These are phyloP conservation scores for Caenorhabditis sp. DNA, from an alignment of 2,888 invertebrate species.

Conservation along the genomic window DNA sequence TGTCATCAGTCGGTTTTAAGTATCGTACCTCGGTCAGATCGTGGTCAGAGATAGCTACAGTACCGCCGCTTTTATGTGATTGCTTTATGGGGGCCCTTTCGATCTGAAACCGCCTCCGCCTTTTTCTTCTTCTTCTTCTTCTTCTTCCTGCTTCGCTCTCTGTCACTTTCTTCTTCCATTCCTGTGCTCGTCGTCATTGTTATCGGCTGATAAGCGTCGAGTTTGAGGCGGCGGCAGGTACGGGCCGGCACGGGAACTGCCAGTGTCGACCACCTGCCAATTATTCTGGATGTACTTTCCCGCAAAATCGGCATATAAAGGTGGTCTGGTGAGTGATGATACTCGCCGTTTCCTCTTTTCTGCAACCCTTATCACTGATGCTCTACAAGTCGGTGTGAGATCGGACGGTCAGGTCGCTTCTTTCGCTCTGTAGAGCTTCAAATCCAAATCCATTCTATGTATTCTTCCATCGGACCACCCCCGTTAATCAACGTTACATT, in stretches of 20 bases:
- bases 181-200: conserved; percentile 23
- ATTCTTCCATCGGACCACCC: conserved; percentile 4
- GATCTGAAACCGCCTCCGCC: conserved; percentile 1
- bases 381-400: background rate
- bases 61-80: conserved; percentile 43
- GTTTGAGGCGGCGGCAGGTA: conserved; percentile 40
- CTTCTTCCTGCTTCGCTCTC: too few species aligned
- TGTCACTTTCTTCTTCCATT: conserved; percentile 18
- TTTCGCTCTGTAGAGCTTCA: too few species aligned
- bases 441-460: too few species aligned
- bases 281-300: conserved; percentile 50
- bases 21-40: conserved; percentile 25
- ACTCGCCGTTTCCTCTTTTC: conserved; percentile 24
- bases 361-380: background rate
- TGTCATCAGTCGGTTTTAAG: conserved; percentile 36
- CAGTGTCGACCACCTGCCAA: conserved; percentile 49
- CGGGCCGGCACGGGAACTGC: conserved; percentile 44
- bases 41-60: conserved; percentile 51
- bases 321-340: conserved; percentile 37
- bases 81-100: conserved; percentile 31
- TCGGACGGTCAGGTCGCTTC: background rate
- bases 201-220: conserved; percentile 29
- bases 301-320: conserved; percentile 38
- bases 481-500: conserved; percentile 27
- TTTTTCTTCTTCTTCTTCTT: background rate